Percentiles rank a stretch among this genome's conserved stretches.
Evolutionary conservation across 2,797 vertebrate genomes (phyloP).

Genomic region (Crax fasciolata): DNA sequence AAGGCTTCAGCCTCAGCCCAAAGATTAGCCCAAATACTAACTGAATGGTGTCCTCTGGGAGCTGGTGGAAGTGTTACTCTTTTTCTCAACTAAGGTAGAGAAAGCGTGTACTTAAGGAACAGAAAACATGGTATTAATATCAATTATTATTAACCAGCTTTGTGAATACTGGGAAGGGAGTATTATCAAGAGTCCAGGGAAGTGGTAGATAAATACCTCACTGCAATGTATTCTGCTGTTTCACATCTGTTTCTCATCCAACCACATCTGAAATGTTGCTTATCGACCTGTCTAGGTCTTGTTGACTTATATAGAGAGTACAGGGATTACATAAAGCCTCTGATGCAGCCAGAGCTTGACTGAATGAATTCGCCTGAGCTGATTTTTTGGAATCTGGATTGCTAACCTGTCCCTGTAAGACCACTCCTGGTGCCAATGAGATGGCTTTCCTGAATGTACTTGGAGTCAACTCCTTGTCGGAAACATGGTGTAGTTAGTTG

Average conservation of each 20-base stretch:
- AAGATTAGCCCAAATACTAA: neutral
- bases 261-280: neutral
- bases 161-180: accelerated
- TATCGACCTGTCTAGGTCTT: neutral
- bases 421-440: neutral
- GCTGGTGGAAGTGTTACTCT: neutral
- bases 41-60: neutral
- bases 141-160: neutral
- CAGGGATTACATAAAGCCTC: neutral
- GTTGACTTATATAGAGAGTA: neutral
- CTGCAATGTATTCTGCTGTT: neutral
- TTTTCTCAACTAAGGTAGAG: neutral
- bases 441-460: neutral
- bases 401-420: neutral
- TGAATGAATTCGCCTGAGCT: neutral
- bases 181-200: neutral
- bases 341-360: neutral
- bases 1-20: neutral
- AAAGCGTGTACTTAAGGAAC: neutral
- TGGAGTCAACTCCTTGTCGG: neutral
- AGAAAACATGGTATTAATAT: neutral
- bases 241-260: neutral
- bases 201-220: neutral
- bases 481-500: neutral
- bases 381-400: neutral